Conservation (phyloP, 2,797 vertebrate species). For the Tokudaia tokunoshimensis region DNA sequence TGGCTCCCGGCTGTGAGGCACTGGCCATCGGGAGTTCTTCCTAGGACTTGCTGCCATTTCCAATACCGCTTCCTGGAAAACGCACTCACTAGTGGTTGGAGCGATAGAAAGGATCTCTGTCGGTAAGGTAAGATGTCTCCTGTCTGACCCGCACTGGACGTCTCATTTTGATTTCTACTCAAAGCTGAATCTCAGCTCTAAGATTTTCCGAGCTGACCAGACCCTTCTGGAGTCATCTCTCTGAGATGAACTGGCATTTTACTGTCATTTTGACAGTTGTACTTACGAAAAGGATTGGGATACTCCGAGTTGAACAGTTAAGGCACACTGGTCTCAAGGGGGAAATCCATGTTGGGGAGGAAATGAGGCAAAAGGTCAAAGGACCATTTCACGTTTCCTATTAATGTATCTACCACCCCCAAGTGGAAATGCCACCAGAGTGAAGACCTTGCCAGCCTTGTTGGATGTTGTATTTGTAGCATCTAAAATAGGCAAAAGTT, state of each 20-base stretch:
- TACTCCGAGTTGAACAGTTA: background rate
- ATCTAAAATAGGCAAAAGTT: background rate
- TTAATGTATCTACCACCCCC: background rate
- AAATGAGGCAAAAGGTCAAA: background rate
- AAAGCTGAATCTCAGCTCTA: background rate
- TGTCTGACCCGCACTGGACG: too few relatives aligned
- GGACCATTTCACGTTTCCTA: background rate
- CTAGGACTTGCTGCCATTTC: background rate
- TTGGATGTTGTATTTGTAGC: background rate
- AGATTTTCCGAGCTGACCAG: background rate
- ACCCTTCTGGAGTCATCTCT: background rate
- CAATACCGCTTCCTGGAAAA: background rate
- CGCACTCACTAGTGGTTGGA: background rate
- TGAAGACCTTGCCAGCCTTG: background rate
- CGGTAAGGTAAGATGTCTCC: background rate
- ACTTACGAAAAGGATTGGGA: background rate
- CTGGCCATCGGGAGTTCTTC: background rate
- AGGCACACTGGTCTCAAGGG: background rate
- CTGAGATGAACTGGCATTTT: background rate
- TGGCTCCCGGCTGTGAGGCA: background rate
- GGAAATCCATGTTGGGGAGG: background rate
- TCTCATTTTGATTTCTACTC: slow-evolving; percentile 17
- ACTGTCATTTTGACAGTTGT: background rate
- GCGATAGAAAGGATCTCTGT: background rate
- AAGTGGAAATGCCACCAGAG: background rate